Evolutionary conservation across 1,140 invertebrate species (phyloP).

Genomic region (Venustaconcha ellipsiformis): DNA sequence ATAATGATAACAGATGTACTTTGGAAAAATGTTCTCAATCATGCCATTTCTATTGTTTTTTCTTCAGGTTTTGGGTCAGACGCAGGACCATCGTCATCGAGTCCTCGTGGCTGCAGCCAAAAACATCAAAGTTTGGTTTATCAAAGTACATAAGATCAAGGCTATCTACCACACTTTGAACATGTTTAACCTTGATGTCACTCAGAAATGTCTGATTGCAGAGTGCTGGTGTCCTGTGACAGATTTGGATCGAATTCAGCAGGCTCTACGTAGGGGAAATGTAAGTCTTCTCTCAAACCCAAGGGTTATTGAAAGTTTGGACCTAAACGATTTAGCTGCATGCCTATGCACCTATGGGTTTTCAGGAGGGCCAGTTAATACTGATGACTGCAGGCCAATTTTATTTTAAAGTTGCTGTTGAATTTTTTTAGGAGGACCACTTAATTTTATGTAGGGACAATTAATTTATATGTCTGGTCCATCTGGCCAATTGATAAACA

Average conservation of each 20-base stretch:
- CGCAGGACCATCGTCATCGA: conserved; percentile 94
- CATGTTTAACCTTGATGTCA: conserved; percentile 82
- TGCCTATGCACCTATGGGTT: too few relatives aligned
- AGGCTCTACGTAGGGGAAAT: conserved; percentile 84
- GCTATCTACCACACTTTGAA: conserved; percentile 84
- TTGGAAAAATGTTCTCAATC: not conserved
- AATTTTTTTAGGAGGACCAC: too few relatives aligned
- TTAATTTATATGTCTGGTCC: too few relatives aligned
- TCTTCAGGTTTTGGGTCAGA: conserved; percentile 85
- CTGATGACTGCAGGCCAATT: too few relatives aligned
- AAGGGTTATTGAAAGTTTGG: too few relatives aligned
- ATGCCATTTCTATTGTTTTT: conserved; percentile 9
- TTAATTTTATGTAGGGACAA: too few relatives aligned
- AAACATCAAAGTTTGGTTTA: conserved; percentile 93
- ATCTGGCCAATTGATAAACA: too few relatives aligned
- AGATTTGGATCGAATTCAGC: conserved; percentile 91
- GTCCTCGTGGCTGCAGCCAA: conserved; percentile 94
- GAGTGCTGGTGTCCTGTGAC: conserved; percentile 98
- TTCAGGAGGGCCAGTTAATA: too few relatives aligned
- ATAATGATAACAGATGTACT: not conserved
- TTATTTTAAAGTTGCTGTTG: too few relatives aligned
- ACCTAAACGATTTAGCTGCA: too few relatives aligned
- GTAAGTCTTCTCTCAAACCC: conserved; percentile 71
- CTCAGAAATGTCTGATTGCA: conserved; percentile 93
- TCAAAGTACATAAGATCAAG: conserved; percentile 92